Conservation (phyloP, 2,888 invertebrate species). For the Bugula neritina region DNA sequence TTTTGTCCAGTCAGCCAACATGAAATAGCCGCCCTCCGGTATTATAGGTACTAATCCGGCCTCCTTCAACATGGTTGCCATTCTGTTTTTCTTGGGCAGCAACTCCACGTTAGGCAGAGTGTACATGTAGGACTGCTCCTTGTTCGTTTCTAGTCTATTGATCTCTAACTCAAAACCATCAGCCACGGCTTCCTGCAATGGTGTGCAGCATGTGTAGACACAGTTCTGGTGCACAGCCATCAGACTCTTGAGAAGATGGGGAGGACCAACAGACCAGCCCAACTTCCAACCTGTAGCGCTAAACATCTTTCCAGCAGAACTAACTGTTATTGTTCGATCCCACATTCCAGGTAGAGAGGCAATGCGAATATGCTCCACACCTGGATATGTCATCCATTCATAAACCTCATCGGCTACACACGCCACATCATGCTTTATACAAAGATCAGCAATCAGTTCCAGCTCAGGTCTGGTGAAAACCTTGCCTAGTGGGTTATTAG, state of each 20-base stretch:
- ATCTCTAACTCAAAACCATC: constrained; percentile 80
- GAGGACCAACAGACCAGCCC: constrained; percentile 93
- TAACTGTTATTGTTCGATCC: constrained; percentile 92
- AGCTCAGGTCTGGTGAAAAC: constrained; percentile 58
- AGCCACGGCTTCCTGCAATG: constrained; percentile 88
- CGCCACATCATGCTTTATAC: constrained; percentile 83
- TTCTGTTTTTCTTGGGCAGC: constrained; percentile 55
- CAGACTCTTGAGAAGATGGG: constrained; percentile 69
- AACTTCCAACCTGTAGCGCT: constrained; percentile 80
- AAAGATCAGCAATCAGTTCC: constrained; percentile 71
- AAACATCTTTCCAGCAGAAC: constrained; percentile 96
- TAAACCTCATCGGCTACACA: constrained; percentile 96
- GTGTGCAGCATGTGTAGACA: constrained; percentile 83
- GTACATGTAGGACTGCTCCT: constrained; percentile 44
- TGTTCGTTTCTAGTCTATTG: constrained; percentile 63
- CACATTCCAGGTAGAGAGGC: constrained; percentile 93
- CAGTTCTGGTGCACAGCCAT: constrained; percentile 87
- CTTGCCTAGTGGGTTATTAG: constrained; percentile 95
- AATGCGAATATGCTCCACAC: constrained; percentile 76
- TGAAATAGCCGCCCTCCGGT: constrained; percentile 95
- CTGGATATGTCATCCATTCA: constrained; percentile 78
- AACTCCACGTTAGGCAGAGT: constrained; percentile 49
- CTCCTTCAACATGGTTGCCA: constrained; percentile 55
- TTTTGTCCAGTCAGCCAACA: constrained; percentile 82
- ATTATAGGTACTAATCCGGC: constrained; percentile 83